Evolutionary conservation across 2,888 invertebrate species (phyloP), one percentile per base, ranked within the genome.

Genomic region (Drosophila percnosoma): DNA sequence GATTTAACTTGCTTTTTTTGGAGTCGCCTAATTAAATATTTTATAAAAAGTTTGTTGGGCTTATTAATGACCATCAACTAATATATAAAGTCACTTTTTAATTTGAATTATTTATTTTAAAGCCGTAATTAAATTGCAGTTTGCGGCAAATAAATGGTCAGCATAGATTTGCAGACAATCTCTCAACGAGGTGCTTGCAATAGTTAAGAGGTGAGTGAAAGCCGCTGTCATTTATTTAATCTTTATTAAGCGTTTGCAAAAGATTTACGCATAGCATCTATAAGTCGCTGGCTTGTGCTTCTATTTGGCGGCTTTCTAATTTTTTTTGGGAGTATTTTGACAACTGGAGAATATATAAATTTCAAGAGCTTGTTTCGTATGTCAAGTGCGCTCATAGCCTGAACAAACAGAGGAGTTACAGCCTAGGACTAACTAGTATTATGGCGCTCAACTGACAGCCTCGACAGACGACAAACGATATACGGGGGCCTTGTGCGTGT

Each of bases 311-410:
- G 63, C 54, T 57, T 63, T 58, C 57, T 74, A 63, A 73, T 77
- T 80, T 69, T 61, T 34, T n/a, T 15, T 64, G 68, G 71, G 54
- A 61, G 68, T 76, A 83, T 86, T 79, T 80, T 72, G 73, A 78
- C 73, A 75, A 67, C 53, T 61, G 64, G 60, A 67, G 71, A 62
- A 72, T 67, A 71, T 71, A 70, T 38, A 71, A 65, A 68, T 81
- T 76, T 68, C 75, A 58, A 63, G 61, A 73, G 64, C 70, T 71
- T 82, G 81, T 71, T 83, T 84, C 75, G 80, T 76, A 73, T 86
- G 78, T 87, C 87, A 87, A 83, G 81, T 79, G 71, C 54, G 78
- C 72, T 73, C 68, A 67, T 70, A 74, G 83, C 81, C 83, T 81
- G 66, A 73, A 75, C 70, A 84, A 85, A 87, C 78, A 82, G 45